These are phyloP conservation scores for Macroramphosus scolopax DNA, from an alignment of 2,797 vertebrate genomes.

Conservation along the genomic window DNA sequence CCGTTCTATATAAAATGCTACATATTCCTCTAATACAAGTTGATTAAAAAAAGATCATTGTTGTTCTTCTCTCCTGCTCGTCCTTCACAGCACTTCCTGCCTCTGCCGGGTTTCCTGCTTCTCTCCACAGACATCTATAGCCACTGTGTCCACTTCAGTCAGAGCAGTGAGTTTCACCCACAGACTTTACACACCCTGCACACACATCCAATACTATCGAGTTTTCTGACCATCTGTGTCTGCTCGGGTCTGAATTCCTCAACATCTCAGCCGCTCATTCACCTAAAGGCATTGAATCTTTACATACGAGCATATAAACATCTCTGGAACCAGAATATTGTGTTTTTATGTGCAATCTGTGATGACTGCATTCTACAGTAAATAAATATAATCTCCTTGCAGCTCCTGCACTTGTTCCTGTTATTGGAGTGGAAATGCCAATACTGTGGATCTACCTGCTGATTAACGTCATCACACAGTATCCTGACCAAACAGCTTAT, in stretches of 20 bases:
- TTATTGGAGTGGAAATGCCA: slow-evolving; percentile 78
- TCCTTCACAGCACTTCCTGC: slow-evolving; percentile 86
- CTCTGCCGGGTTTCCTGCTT: slow-evolving; percentile 92
- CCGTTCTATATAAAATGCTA: not conserved
- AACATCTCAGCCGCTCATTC: too few species aligned
- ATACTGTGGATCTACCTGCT: slow-evolving; percentile 95
- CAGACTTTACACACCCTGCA: not conserved
- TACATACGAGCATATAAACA: too few species aligned
- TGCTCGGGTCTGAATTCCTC: too few species aligned
- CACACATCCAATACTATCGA: too few species aligned
- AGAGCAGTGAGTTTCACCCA: slow-evolving; percentile 83
- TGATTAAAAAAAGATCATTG: not conserved
- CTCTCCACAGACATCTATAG: slow-evolving; percentile 90
- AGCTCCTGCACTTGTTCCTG: slow-evolving; percentile 84
- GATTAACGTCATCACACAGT: slow-evolving; percentile 95
- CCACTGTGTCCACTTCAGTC: slow-evolving; percentile 85
- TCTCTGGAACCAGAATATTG: too few species aligned
- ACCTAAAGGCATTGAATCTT: too few species aligned
- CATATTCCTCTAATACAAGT: not conserved
- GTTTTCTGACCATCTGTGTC: too few species aligned
- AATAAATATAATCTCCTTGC: slow-evolving; percentile 29
- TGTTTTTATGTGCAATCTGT: too few species aligned
- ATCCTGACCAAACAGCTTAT: slow-evolving; percentile 77
- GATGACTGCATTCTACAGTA: too few species aligned
- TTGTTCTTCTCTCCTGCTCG: too few species aligned